Evolutionary conservation across 2,113 vertebrate species (phyloP), one percentile per base, ranked within the genome.

Genomic region (Mastomys natalensis): DNA sequence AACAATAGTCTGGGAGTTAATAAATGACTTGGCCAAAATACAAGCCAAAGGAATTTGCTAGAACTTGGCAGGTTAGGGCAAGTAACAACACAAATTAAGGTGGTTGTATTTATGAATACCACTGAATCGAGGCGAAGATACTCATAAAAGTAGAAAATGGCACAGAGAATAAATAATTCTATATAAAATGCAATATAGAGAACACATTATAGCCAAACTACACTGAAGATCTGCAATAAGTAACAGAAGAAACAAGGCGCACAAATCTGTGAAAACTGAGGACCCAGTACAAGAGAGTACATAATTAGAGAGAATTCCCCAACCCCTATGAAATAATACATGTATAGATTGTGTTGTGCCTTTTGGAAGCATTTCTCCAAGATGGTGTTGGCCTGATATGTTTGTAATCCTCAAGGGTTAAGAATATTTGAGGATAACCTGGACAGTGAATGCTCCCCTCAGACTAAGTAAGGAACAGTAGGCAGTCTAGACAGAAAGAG

Each of bases 291-390:
- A 74, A 86, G 90, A 43, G 4, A 90, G 31, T 48, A 9, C 77
- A 64, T 66, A 74, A 31, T 91, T 88, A 81, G 87, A 92, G 58
- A 89, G 95, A 84, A 84, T 5, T 80, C 10, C 51, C 16, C 37
- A 74, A 40, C 0, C 40, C 40, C 26, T 17, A 51, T 51, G 13
- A 85, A 91, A 85, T 84, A 70, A 73, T 1, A 40, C 64, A 68
- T 1, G 2, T 31, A 6, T 70, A 24, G 64, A 37, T 45, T 94
- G 31, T 5, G 72, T 74, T 48, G n/a, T 48, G 48, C 60, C 43
- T 80, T 87, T 93, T 17, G 51, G 48, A 95, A 96, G 8, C 29
- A 87, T 74, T 94, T 58, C 73, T 82, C 89, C 58, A 74, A 60
- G 70, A 26, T 92, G 68, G 86, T 45, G 60, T 37, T 68, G 93